Conservation (phyloP, 2,113 vertebrate genomes). For the Benitochromis conjunctus region DNA sequence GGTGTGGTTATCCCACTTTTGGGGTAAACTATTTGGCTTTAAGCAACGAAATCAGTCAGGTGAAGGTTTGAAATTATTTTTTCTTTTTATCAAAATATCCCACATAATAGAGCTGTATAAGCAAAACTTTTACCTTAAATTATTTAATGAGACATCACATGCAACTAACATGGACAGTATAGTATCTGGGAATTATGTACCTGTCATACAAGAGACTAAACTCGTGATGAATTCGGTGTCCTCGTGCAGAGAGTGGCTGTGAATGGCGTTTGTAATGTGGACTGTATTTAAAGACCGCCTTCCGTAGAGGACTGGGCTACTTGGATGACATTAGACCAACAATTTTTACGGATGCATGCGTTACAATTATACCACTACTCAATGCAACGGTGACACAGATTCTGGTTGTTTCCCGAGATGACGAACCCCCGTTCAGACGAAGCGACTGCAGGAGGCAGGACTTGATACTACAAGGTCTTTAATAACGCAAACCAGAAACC, state of each 20-base stretch:
- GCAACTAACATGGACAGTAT: neutral
- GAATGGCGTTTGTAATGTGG: neutral
- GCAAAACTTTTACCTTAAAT: neutral
- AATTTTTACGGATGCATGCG: neutral
- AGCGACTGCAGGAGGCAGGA: neutral
- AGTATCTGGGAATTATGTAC: rapidly evolving
- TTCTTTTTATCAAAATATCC: neutral
- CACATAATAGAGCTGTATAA: neutral
- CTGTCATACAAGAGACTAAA: neutral
- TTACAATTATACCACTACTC: neutral
- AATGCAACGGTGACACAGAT: neutral
- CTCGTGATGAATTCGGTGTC: too few species aligned
- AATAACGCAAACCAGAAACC: neutral
- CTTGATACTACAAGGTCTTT: neutral
- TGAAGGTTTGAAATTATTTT: neutral
- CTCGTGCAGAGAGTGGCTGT: neutral
- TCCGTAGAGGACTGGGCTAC: neutral
- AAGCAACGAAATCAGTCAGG: neutral
- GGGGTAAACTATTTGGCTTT: neutral
- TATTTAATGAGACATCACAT: neutral
- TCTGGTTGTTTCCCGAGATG: neutral
- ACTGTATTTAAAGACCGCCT: neutral
- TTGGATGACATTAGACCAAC: neutral
- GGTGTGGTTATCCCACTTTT: neutral
- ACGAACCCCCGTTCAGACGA: neutral